Evolutionary conservation across 1,140 invertebrate species (phyloP).

Genomic region (Tetranychus cinnabarinus): DNA sequence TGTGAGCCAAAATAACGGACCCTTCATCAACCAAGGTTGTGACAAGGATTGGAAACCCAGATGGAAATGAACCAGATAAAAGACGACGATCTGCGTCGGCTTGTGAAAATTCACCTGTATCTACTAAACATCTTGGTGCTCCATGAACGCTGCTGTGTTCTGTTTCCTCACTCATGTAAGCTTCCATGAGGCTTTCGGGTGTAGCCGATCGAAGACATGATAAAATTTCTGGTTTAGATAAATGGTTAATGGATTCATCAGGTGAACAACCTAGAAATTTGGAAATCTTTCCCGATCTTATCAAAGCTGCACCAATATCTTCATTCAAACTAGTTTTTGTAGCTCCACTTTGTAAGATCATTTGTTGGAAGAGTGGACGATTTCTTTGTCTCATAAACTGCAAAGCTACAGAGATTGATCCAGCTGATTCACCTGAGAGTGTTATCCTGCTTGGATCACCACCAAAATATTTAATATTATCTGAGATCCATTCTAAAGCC

Average conservation of each 20-base stretch:
- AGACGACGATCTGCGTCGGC: neutral
- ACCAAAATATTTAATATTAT: neutral
- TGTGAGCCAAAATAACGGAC: neutral
- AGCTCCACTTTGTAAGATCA: conserved; percentile 15
- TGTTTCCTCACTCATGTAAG: neutral
- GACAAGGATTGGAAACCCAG: neutral
- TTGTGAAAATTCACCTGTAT: neutral
- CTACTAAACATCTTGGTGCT: neutral
- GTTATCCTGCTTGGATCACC: conserved; percentile 21
- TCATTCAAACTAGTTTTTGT: neutral
- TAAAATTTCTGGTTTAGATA: neutral
- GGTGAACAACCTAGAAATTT: neutral
- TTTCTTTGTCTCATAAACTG: conserved; percentile 19
- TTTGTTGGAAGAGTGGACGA: conserved; percentile 14
- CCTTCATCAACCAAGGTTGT: neutral
- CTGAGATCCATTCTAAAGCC: neutral
- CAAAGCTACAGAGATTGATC: conserved; percentile 26
- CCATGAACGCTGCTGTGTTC: neutral
- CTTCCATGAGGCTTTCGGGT: neutral
- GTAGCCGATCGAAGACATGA: neutral
- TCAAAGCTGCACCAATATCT: neutral
- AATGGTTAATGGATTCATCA: neutral
- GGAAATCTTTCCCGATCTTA: neutral
- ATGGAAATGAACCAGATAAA: neutral
- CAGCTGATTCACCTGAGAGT: conserved; percentile 31